Evolutionary conservation across 2,888 invertebrate genomes (phyloP).

Genomic region (Euplexia lucipara): DNA sequence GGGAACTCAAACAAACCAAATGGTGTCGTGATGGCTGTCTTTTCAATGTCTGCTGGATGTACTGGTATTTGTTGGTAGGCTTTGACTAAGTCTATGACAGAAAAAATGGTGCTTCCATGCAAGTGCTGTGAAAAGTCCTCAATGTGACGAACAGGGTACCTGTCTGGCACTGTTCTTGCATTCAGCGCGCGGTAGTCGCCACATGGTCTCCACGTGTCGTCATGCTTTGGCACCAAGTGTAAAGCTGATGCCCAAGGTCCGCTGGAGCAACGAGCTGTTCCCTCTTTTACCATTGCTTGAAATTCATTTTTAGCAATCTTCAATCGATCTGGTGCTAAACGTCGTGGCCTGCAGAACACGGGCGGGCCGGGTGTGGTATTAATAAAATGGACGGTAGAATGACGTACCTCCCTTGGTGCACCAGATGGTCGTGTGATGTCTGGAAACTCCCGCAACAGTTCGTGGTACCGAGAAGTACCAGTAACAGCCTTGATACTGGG

Average conservation of each 20-base stretch:
- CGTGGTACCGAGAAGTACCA: background rate
- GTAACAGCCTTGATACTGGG: too few species aligned
- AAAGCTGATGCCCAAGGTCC: background rate
- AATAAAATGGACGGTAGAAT: constrained; percentile 8
- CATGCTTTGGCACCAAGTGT: background rate
- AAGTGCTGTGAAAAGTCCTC: constrained; percentile 1
- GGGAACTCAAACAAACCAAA: constrained; percentile 1
- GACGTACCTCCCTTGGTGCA: constrained; percentile 3
- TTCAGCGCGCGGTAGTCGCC: background rate
- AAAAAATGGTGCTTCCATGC: background rate
- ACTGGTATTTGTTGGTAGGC: too few species aligned
- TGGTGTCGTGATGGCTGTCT: background rate
- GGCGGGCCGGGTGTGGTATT: background rate
- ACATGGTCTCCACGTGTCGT: background rate
- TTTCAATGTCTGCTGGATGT: too few species aligned
- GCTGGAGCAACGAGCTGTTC: background rate
- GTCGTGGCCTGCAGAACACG: background rate
- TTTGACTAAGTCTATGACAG: too few species aligned
- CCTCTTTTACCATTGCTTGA: too few species aligned
- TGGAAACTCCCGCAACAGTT: background rate
- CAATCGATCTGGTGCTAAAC: background rate
- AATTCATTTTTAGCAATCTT: too few species aligned
- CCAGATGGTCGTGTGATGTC: background rate
- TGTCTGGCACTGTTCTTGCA: too few species aligned
- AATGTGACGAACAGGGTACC: too few species aligned